Conservation (phyloP, 2,888 invertebrate genomes). For the Tipula lateralis region DNA sequence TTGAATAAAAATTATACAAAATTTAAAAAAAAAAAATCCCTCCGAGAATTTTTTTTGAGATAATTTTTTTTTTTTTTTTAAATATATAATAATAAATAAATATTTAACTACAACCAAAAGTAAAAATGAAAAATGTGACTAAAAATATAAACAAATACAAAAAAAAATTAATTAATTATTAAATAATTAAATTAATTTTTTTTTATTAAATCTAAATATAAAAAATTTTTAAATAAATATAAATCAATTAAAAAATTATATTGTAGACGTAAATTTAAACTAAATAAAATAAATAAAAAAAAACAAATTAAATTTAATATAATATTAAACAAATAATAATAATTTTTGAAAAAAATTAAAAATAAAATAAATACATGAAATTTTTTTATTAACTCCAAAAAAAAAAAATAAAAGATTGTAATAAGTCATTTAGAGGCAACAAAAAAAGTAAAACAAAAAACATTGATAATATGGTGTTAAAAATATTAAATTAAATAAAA, state of each 20-base stretch:
- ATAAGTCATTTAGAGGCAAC: conserved; percentile 20
- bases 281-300: background rate
- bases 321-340: conserved; percentile 25
- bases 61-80: background rate
- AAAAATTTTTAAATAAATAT: conserved; percentile 26
- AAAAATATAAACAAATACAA: background rate
- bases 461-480: background rate
- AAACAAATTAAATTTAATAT: conserved; percentile 15
- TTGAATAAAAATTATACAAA: background rate
- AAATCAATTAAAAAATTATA: conserved; percentile 20
- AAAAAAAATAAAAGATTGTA: conserved; percentile 25
- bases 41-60: conserved; percentile 7
- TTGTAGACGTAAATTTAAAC: background rate
- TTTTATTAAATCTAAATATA: conserved; percentile 20
- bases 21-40: background rate
- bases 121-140: background rate
- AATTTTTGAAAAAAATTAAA: background rate
- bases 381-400: background rate
- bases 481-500: background rate
- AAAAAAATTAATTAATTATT: background rate
- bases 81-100: background rate
- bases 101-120: background rate
- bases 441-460: background rate
- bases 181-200: conserved; percentile 5
- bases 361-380: background rate